Base-by-base conservation (phyloP, 2,888 invertebrate genomes). In the Cordilura impudica region DNA sequence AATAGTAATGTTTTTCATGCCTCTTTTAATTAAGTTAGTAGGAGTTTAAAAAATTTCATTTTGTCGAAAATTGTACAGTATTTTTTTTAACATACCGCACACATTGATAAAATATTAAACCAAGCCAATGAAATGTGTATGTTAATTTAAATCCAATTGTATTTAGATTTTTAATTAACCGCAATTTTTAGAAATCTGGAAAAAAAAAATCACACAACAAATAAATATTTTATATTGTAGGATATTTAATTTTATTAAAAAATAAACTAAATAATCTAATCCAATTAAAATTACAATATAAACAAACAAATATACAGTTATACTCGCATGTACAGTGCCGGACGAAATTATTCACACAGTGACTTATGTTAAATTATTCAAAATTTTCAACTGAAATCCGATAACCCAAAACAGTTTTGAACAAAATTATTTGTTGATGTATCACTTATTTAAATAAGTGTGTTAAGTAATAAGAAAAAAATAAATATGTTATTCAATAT, bases 281-380 rank as follows among this genome's bases (percentile, higher is more conserved):
- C 72, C 78, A 78, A 78, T 78, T 78, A 78, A 78, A 78, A 73
- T 73, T 73, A 78, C 78, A 78, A 56, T 73, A 67, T 39, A 43
- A 65, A 66, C 49, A 77, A 21, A 67, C 35, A 69, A 8, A 45
- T 2, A 51, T n/a, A 14, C 12, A 12, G 47, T 60, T 60, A 47
- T 45, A 51, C 12, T 21, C 10, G 21, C 18, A 39, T 10, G 19
- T 43, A 21, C 12, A n/a, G 19, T 19, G 6, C 4, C n/a, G 18
- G 10, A 63, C 23, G 7, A 58, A 43, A 26, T 26, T 3, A 6
- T 3, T 26, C 4, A 26, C 26, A 26, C 26, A 26, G n/a, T n/a
- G n/a, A n/a, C n/a, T n/a, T n/a, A n/a, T n/a, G n/a, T n/a, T n/a
- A n/a, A n/a, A n/a, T n/a, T n/a, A n/a, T n/a, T n/a, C n/a, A n/a